phyloP scores from a whole-genome alignment of 2,113 vertebrate genomes.

The Pogonocichla stellata region DNA sequence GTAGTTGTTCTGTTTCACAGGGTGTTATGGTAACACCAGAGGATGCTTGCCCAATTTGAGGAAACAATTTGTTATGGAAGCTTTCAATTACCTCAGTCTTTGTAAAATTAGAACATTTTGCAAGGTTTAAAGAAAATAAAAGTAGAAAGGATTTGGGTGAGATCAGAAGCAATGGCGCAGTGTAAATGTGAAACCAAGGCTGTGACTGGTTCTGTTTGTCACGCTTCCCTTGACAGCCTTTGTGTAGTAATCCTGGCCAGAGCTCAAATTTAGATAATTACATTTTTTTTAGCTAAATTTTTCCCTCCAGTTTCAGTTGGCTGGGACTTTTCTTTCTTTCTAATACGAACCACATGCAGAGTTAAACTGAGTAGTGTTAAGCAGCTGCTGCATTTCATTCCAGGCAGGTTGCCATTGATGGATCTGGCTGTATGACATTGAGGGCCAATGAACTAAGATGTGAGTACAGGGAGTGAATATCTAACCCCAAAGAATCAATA shows the following conservation, averaged over 20 bases:
- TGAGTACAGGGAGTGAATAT: not conserved
- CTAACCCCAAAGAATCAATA: not conserved
- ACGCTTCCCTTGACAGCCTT: not conserved
- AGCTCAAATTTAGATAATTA: not conserved
- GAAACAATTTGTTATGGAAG: not conserved
- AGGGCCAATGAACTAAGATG: not conserved
- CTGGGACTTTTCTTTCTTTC: not conserved
- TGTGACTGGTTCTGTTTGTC: not conserved
- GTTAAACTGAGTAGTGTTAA: not conserved
- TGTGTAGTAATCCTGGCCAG: not conserved
- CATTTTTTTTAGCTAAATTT: not conserved
- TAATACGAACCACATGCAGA: not conserved
- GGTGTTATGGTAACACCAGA: not conserved
- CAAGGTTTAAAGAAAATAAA: not conserved
- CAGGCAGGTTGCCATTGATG: not conserved
- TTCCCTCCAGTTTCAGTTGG: not conserved
- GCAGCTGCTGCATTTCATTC: not conserved
- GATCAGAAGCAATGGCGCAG: not conserved
- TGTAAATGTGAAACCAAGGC: not conserved
- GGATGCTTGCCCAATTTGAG: not conserved
- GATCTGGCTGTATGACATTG: not conserved
- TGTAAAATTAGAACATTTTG: slow-evolving; percentile 15
- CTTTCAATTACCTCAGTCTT: slow-evolving; percentile 4
- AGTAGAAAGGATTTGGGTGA: not conserved
- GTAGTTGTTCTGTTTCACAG: not conserved